Base-by-base conservation (phyloP, 2,113 vertebrate species). In the Procavia capensis region DNA sequence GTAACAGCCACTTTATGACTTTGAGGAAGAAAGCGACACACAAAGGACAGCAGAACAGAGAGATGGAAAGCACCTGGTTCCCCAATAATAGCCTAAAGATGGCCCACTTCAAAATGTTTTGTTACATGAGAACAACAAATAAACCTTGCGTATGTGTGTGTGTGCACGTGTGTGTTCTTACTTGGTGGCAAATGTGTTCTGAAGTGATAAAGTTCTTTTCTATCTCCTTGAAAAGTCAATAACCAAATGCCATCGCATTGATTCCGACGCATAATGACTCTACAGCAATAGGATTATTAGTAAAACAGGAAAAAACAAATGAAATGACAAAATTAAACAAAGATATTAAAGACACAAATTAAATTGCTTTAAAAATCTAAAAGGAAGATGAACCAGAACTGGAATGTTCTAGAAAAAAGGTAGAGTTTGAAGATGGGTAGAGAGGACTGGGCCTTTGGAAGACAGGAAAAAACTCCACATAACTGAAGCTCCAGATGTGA, bases 141-240 rank as follows among this genome's bases (percentile, higher is more conserved):
- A 54, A 54, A 54, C 50, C 3, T 1, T 4, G 50, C 17, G 50
- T 54, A 16, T 54, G 50, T 54, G 50, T 54, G 50, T 43, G 79
- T 78, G 34, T 36, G 43, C 74, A 6, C 64, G 2, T 64, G 47
- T 20, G 57, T 70, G 36, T 47, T 25, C 31, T 80, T 66, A 64
- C 36, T 76, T 90, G 14, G 19, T 93, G 29, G 29, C 9, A 76
- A 95, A 87, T 45, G 1, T 9, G 57, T 45, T 85, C 64, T 57
- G 95, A 86, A 87, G 2, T 85, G 88, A 54, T 29, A 84, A 0
- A 66, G 41, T 83, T 39, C 8, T 76, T 27, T 70, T 61, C 9
- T 89, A 34, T 45, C 66, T 81, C 10, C 68, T 94, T 63, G 39
- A 78, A 90, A 94, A 93, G 41, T n/a, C n/a, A n/a, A n/a, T n/a